Evolutionary conservation across 2,888 invertebrate genomes (phyloP).

Genomic region (Caenorhabditis sulstoni): DNA sequence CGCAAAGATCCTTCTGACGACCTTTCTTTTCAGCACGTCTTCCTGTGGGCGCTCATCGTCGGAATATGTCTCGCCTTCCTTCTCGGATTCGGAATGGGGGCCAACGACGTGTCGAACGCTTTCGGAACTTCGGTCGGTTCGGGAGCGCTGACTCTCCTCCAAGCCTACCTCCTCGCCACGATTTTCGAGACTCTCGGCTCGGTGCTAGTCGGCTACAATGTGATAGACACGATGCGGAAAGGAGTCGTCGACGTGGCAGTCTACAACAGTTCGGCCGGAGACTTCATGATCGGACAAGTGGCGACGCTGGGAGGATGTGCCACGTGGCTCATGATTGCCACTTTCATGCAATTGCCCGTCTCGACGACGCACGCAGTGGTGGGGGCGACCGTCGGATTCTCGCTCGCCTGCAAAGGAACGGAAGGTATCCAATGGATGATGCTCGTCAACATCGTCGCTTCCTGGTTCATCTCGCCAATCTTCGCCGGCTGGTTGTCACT

Average conservation of each 20-base stretch:
- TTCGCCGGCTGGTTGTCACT: constrained; percentile 92
- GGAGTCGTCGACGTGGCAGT: constrained; percentile 92
- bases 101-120: constrained; percentile 98
- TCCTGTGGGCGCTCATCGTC: constrained; percentile 89
- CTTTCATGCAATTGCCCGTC: constrained; percentile 94
- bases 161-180: constrained; percentile 95
- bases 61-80: constrained; percentile 96
- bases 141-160: constrained; percentile 82
- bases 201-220: constrained; percentile 91
- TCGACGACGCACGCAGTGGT: constrained; percentile 99
- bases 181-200: constrained; percentile 97
- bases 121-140: constrained; percentile 86
- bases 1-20: background rate
- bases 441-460: constrained; percentile 89
- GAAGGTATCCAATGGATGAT: constrained; percentile 90
- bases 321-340: constrained; percentile 93
- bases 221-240: constrained; percentile 98
- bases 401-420: constrained; percentile 91
- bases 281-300: constrained; percentile 92
- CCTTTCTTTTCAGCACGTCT: constrained; percentile 59
- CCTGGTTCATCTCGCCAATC: constrained; percentile 97
- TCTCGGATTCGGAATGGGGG: constrained; percentile 97
- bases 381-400: constrained; percentile 96
- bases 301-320: constrained; percentile 91
- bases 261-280: constrained; percentile 88